Conservation (phyloP, 2,888 invertebrate genomes). For the Polydrusus tereticollis region DNA sequence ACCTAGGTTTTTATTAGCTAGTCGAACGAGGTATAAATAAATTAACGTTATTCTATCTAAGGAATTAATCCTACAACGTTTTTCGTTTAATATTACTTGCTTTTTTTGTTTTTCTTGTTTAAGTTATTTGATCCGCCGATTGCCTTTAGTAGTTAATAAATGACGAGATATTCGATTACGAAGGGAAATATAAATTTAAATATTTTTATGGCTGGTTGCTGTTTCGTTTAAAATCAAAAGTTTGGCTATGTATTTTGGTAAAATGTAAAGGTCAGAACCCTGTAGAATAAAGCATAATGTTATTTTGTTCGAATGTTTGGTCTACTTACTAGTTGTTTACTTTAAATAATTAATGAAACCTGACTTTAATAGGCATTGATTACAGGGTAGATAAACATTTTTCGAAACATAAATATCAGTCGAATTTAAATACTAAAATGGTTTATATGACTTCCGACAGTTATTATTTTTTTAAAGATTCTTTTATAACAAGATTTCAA, state of each 20-base stretch:
- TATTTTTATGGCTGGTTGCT: conserved; percentile 6
- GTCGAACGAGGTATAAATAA: conserved; percentile 6
- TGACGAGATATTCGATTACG: conserved; percentile 16
- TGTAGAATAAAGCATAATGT: not conserved
- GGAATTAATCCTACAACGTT: conserved; percentile 12
- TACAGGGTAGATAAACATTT: not conserved
- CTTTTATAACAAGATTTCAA: not conserved
- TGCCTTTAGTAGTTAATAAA: conserved; percentile 10
- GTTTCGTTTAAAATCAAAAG: not conserved
- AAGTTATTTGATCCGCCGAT: conserved; percentile 16
- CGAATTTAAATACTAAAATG: not conserved
- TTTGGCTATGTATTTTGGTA: too few relatives aligned
- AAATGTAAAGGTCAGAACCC: too few relatives aligned
- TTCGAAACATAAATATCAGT: not conserved
- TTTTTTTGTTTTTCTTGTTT: conserved; percentile 18
- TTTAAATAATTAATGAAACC: not conserved
- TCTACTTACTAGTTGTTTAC: not conserved
- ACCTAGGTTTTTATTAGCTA: conserved; percentile 9
- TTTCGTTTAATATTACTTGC: conserved; percentile 15
- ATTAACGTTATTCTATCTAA: conserved; percentile 12
- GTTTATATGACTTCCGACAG: not conserved
- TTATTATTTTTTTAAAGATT: not conserved
- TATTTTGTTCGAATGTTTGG: not conserved
- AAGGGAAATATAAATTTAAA: conserved; percentile 6
- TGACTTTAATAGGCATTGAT: not conserved